A percentile compares a stretch with the other conserved stretches of the same genome.
These are phyloP conservation scores for Campylomormyrus numenius DNA, from an alignment of 2,113 vertebrate species.

Conservation along the genomic window DNA sequence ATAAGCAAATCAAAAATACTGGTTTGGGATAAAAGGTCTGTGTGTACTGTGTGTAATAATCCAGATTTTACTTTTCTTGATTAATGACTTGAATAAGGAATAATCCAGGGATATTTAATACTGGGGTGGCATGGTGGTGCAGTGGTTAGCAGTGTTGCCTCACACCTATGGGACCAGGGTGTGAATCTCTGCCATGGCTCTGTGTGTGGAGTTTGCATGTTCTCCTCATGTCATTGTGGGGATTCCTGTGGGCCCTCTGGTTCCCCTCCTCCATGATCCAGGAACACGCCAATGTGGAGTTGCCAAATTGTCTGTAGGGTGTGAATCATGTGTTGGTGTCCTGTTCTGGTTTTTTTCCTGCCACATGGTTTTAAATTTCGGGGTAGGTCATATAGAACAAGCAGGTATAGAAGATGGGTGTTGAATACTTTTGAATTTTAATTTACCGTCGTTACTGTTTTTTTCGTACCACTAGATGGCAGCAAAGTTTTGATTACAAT, in stretches of 20 bases:
- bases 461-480: neutral
- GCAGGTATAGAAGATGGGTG: neutral
- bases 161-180: neutral
- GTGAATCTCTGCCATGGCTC: neutral
- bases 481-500: neutral
- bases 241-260: neutral
- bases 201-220: neutral
- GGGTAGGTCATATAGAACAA: neutral
- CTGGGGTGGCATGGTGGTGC: neutral
- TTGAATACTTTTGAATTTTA: neutral
- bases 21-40: neutral
- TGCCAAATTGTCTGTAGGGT: neutral
- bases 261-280: neutral
- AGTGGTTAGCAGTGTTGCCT: neutral
- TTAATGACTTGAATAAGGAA: neutral
- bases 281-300: neutral
- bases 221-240: neutral
- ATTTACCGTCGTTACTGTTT: neutral
- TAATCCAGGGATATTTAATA: neutral
- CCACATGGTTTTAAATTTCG: neutral
- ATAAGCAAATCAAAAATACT: neutral
- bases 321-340: neutral
- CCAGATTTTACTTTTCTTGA: neutral
- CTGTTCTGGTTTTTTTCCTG: neutral
- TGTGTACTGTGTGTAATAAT: neutral